Percentiles rank a stretch among this genome's conserved stretches.
Evolutionary conservation across 2,113 vertebrate species (phyloP).

Genomic region (Lycaon pictus): DNA sequence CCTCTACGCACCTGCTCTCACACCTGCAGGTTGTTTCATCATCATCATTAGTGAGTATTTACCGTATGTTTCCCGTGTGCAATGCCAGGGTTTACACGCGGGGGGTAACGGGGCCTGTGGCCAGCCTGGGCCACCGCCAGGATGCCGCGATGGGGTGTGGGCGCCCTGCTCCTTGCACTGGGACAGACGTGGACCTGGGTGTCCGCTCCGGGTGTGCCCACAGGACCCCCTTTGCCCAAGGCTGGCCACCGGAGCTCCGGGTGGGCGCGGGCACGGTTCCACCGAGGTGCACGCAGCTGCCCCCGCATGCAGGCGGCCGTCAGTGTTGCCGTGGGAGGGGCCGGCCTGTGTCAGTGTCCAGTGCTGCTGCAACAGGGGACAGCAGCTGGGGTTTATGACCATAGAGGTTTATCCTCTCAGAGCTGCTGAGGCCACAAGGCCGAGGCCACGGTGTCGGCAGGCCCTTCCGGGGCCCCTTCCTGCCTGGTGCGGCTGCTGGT

Average conservation of each 20-base stretch:
- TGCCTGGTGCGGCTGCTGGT: background rate
- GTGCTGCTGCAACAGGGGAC: background rate
- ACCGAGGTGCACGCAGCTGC: fast-evolving
- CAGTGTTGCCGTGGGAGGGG: background rate
- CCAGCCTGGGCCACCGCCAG: background rate
- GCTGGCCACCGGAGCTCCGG: background rate
- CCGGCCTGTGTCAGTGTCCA: fast-evolving
- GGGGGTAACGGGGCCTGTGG: background rate
- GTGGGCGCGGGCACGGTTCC: background rate
- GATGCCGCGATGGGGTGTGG: background rate
- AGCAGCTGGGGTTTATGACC: too few relatives aligned
- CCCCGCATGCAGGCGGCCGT: background rate
- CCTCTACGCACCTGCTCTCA: background rate
- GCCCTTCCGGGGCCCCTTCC: background rate
- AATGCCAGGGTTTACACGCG: background rate
- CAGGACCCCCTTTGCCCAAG: background rate
- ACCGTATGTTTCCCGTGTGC: background rate
- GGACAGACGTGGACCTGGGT: fast-evolving
- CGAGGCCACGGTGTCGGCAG: background rate
- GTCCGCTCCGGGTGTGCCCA: background rate
- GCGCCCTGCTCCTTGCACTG: background rate
- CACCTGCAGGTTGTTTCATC: constrained; percentile 77
- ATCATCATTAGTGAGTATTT: constrained; percentile 73
- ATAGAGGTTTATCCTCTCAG: background rate
- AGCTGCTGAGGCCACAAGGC: background rate